Evolutionary conservation across 2,797 vertebrate genomes (phyloP).

Genomic region (Glyptemys insculpta): DNA sequence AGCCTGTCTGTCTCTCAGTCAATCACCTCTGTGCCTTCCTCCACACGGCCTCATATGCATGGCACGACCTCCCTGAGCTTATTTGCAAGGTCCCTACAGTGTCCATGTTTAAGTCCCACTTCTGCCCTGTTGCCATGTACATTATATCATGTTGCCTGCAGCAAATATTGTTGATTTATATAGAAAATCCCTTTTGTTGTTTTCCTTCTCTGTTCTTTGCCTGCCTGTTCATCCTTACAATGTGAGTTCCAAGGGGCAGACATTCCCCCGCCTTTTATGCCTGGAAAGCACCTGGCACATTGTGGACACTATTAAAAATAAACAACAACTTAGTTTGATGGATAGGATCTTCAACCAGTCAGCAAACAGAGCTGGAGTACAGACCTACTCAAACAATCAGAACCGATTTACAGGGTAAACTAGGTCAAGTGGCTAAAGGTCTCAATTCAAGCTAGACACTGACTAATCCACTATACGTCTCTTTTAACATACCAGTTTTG

Average conservation of each 20-base stretch:
- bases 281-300: background rate
- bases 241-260: background rate
- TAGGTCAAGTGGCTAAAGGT: slow-evolving; percentile 45
- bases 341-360: background rate
- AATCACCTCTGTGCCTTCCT: background rate
- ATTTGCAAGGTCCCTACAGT: background rate
- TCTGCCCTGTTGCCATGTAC: background rate
- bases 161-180: background rate
- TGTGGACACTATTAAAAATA: background rate
- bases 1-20: background rate
- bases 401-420: slow-evolving; percentile 20
- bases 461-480: slow-evolving; percentile 47
- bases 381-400: slow-evolving; percentile 1
- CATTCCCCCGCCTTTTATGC: background rate
- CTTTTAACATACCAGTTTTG: background rate
- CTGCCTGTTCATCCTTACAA: background rate
- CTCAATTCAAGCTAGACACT: slow-evolving; percentile 55
- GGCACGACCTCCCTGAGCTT: background rate
- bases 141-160: background rate
- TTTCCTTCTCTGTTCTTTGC: background rate
- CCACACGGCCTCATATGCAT: rapidly evolving
- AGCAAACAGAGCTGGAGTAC: background rate
- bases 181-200: background rate
- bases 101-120: background rate
- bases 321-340: rapidly evolving